Evolutionary conservation across 2,888 invertebrate genomes (phyloP).

Genomic region (Tiliacea citrago): DNA sequence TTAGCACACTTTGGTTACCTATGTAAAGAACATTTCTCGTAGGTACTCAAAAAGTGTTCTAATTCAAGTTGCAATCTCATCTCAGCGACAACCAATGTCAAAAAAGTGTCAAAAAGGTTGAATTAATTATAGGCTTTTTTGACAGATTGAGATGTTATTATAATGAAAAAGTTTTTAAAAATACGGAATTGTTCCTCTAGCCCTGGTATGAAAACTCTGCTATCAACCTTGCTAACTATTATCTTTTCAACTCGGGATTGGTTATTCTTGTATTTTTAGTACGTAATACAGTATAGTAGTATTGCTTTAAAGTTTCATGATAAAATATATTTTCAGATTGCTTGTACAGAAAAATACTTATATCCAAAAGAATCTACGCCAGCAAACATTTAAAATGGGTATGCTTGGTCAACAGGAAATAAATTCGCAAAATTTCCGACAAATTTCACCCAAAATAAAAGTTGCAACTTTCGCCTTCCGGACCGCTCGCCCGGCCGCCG

Average conservation of each 20-base stretch:
- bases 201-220: not conserved
- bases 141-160: not conserved
- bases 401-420: conserved; percentile 33
- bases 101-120: not conserved
- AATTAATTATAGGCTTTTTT: not conserved
- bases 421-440: conserved; percentile 44
- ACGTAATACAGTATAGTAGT: not conserved
- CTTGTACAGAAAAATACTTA: not conserved
- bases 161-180: not conserved
- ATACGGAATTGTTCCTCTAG: not conserved
- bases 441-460: conserved; percentile 47
- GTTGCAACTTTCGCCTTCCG: conserved; percentile 39
- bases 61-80: not conserved
- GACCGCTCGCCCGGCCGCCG: not conserved
- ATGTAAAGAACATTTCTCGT: not conserved
- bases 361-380: not conserved
- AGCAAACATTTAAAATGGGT: conserved; percentile 14
- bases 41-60: not conserved
- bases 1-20: not conserved
- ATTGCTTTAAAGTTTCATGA: not conserved
- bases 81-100: too few species aligned
- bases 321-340: too few species aligned
- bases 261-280: not conserved
- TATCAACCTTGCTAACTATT: not conserved
- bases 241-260: too few species aligned